phyloP scores from a whole-genome alignment of 2,113 vertebrate species.

The Leptobrachium ailaonicum region DNA sequence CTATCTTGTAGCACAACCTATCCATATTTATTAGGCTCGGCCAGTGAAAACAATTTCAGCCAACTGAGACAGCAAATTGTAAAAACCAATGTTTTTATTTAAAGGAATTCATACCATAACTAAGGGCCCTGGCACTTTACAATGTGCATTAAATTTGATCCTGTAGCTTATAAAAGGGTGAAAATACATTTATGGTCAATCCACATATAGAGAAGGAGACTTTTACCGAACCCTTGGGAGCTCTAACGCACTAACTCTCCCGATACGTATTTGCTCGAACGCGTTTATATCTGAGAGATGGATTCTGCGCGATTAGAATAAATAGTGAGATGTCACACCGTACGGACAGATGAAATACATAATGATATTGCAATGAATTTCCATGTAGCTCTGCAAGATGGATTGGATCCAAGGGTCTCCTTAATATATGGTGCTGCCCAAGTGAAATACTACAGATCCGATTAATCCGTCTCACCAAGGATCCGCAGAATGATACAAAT shows the following conservation, averaged over 20 bases:
- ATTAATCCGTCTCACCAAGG: background rate
- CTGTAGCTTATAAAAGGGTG: slow-evolving; percentile 26
- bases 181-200: slow-evolving; percentile 25
- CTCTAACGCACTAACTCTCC: slow-evolving; percentile 17
- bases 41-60: slow-evolving; percentile 37
- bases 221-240: slow-evolving; percentile 29
- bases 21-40: slow-evolving; percentile 45
- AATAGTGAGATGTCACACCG: background rate
- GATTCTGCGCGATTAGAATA: slow-evolving; percentile 29
- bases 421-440: background rate
- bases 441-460: background rate
- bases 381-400: background rate
- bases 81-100: slow-evolving; percentile 42
- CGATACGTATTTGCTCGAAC: background rate
- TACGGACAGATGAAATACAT: background rate
- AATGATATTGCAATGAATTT: background rate
- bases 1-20: slow-evolving; percentile 44
- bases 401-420: background rate
- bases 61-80: slow-evolving; percentile 16
- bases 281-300: slow-evolving; percentile 2
- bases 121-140: slow-evolving; percentile 25
- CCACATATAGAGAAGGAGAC: slow-evolving; percentile 18
- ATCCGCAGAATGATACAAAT: too few relatives aligned
- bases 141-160: slow-evolving; percentile 23
- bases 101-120: slow-evolving; percentile 39